Percentiles rank a stretch among this genome's conserved stretches.
Evolutionary conservation across 35 echinoderm and acorn worm species (phyloP).

Genomic region (Stichopus chloronotus): DNA sequence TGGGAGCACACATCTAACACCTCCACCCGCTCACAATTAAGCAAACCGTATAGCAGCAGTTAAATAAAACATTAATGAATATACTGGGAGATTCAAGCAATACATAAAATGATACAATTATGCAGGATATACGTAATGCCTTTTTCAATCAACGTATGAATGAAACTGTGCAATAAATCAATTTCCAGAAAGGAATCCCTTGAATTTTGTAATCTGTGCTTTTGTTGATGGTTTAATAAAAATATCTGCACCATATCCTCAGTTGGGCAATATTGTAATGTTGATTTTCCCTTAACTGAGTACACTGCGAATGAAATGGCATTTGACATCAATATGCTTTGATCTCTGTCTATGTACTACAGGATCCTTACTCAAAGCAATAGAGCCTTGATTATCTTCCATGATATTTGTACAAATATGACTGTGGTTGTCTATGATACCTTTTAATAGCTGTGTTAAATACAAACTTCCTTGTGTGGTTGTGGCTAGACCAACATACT

Average conservation of each 20-base stretch:
- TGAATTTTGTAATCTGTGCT: slow-evolving; percentile 29
- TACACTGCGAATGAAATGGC: slow-evolving; percentile 20
- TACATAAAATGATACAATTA: neutral
- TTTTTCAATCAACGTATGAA: too few relatives aligned
- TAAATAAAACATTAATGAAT: neutral
- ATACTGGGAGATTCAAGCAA: neutral
- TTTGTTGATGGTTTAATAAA: slow-evolving; percentile 44
- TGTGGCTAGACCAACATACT: neutral
- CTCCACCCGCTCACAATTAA: slow-evolving; percentile 5
- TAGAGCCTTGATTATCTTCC: slow-evolving; percentile 23
- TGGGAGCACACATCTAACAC: neutral
- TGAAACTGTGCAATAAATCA: neutral
- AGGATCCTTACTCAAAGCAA: neutral
- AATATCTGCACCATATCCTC: slow-evolving; percentile 40
- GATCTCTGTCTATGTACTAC: slow-evolving; percentile 17
- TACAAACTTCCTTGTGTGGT: neutral
- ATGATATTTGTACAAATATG: neutral
- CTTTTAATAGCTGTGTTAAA: neutral
- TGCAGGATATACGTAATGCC: neutral
- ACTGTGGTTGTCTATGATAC: neutral
- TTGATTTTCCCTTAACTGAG: slow-evolving; percentile 18
- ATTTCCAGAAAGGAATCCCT: slow-evolving; percentile 4
- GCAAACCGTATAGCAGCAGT: neutral
- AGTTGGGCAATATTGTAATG: slow-evolving; percentile 24
- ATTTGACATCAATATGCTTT: slow-evolving; percentile 49